Evolutionary conservation across 2,113 vertebrate species (phyloP), one percentile per base, ranked within the genome.

Genomic region (Carettochelys insculpta): DNA sequence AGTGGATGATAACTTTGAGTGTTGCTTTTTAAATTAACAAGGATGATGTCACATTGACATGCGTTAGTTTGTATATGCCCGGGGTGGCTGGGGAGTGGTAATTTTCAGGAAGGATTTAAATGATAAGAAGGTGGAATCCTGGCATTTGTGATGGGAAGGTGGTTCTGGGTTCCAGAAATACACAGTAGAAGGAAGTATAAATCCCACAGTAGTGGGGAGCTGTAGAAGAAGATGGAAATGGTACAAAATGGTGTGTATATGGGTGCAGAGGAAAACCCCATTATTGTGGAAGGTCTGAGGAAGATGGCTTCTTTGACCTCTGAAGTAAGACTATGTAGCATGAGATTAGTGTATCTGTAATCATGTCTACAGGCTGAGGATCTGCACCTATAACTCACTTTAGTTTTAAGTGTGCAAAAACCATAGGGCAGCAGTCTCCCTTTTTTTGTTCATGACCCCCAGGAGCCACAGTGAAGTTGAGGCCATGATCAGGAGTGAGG

Each of bases 371-470:
- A 43, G 29, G 10, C n/a, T 76, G 25, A 54, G 52, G 82, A 48
- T 29, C 43, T 71, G 5, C 53, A 86, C 61, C 76, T 90, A 48
- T 53, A 86, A 38, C 16, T 65, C 11, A 13, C 58, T 80, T 38
- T 38, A 38, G 61, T 68, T 80, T 38, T 2, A 5, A 31, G 10
- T 0, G 25, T n/a, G 31, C 20, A 8, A 54, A 5, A 6, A 5
- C 10, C 38, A 20, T 79, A 38, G 41, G 6, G 4, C n/a, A 27
- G 45, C 27, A 27, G 27, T 58, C 27, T 27, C 54, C 54, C 27
- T 11, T 5, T 58, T 58, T 58, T 31, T 31, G 5, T 58, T 27
- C 27, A 31, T 11, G 11, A 2, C 10, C 8, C 24, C 53, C 27
- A 1, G 53, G 27, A 12, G 53, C 53, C 53, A 54, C 25, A 27